A percentile compares a stretch with the other conserved stretches of the same genome.
phyloP scores from a whole-genome alignment of 2,113 vertebrate genomes.

The Leptosomus discolor region DNA sequence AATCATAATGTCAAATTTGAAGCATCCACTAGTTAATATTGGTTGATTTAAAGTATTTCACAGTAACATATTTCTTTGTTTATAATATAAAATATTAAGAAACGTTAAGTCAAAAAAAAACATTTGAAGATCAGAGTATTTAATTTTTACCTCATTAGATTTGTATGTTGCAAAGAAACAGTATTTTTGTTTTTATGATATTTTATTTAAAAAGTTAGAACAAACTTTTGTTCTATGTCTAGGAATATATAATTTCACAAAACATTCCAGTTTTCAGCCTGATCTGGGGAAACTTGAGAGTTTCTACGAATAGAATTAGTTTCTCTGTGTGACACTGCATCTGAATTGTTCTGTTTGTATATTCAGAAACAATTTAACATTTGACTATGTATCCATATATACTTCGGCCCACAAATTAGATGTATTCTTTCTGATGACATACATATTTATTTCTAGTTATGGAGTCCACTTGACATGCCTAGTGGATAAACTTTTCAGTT shows the following conservation, averaged over 20 bases:
- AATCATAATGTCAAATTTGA: background rate
- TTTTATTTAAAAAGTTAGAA: background rate
- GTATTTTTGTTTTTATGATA: background rate
- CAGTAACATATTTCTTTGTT: background rate
- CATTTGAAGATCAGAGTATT: background rate
- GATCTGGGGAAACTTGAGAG: background rate
- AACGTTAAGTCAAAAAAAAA: background rate
- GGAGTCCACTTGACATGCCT: background rate
- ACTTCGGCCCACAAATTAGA: background rate
- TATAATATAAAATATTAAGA: background rate
- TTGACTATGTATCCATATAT: background rate
- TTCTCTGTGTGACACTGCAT: background rate
- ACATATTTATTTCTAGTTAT: background rate
- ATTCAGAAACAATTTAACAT: background rate
- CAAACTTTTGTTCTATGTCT: too few species aligned
- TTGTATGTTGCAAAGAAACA: background rate
- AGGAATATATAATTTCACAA: background rate
- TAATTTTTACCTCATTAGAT: background rate
- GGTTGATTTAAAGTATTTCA: background rate
- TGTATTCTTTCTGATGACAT: background rate
- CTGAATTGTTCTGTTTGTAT: background rate
- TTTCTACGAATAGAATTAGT: background rate
- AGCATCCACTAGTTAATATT: background rate
- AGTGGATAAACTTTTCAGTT: background rate
- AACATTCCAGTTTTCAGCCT: background rate